phyloP scores from a whole-genome alignment of 2,113 vertebrate species.

The Cnemophilus loriae region DNA sequence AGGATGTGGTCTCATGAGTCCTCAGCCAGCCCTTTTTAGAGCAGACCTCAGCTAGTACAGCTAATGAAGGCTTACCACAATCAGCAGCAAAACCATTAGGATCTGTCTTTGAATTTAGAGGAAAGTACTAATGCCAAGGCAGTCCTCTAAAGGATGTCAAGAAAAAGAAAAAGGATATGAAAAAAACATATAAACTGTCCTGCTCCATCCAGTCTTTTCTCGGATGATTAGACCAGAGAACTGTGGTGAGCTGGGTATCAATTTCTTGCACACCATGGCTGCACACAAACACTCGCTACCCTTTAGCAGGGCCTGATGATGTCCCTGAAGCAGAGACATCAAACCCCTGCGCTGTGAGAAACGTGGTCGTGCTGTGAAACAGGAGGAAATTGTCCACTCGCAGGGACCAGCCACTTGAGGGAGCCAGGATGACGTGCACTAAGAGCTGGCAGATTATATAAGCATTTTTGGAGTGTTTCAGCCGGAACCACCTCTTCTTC shows the following conservation, averaged over 20 bases:
- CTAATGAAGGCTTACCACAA: neutral
- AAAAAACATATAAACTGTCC: neutral
- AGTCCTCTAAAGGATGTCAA: neutral
- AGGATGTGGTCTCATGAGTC: neutral
- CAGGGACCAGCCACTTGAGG: slow-evolving; percentile 14
- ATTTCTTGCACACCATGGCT: neutral
- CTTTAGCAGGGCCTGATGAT: neutral
- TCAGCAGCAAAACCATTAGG: neutral
- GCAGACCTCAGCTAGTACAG: neutral
- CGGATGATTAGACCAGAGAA: neutral
- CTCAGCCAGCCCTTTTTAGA: neutral
- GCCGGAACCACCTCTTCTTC: neutral
- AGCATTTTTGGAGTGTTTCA: neutral
- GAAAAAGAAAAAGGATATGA: neutral
- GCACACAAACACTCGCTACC: accelerated
- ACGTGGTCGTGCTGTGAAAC: accelerated
- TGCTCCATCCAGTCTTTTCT: neutral
- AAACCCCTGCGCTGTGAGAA: neutral
- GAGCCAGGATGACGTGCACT: neutral
- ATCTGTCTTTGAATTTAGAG: neutral
- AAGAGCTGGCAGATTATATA: neutral
- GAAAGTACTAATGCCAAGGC: neutral
- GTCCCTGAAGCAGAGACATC: neutral
- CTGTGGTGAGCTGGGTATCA: no score
- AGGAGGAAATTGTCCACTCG: neutral